A percentile compares a stretch with the other conserved stretches of the same genome.
These are phyloP conservation scores for Harmothoe impar DNA, from an alignment of 2,888 invertebrate genomes.

Conservation along the genomic window DNA sequence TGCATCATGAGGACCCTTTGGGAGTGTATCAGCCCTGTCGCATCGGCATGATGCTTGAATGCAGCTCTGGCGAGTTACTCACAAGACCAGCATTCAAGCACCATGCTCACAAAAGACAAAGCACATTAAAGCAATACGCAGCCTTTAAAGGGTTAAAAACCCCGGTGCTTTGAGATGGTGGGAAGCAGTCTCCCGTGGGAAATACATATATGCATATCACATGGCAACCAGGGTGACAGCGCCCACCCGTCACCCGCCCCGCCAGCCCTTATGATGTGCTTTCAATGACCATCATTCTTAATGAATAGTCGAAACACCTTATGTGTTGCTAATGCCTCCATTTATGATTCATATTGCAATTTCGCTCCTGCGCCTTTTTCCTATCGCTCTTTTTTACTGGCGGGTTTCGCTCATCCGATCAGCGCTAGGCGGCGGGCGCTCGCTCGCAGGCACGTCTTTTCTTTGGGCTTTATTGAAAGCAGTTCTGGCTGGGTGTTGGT, in stretches of 20 bases:
- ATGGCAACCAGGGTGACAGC: not conserved
- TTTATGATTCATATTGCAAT: slow-evolving; percentile 43
- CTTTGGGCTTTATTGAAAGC: not conserved
- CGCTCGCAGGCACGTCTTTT: not conserved
- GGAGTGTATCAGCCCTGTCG: no score
- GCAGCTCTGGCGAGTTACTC: no score
- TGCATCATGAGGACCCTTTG: no score
- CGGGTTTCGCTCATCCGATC: not conserved
- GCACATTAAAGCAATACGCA: no score
- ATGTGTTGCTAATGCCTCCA: not conserved
- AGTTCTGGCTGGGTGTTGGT: not conserved
- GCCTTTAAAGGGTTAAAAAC: no score
- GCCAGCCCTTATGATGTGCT: not conserved
- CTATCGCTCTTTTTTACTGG: not conserved
- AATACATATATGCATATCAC: slow-evolving; percentile 28
- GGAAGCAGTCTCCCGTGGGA: not conserved
- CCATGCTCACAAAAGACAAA: no score
- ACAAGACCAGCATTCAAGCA: no score
- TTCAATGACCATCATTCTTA: slow-evolving; percentile 22
- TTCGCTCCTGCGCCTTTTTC: not conserved
- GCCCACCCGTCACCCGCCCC: not conserved
- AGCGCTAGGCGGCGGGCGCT: not conserved
- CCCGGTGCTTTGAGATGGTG: no score
- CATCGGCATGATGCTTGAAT: no score
- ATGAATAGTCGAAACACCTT: not conserved